Percentiles rank a stretch among this genome's conserved stretches.
Evolutionary conservation across 2,113 vertebrate species (phyloP).

Genomic region (Brienomyrus longianalis): DNA sequence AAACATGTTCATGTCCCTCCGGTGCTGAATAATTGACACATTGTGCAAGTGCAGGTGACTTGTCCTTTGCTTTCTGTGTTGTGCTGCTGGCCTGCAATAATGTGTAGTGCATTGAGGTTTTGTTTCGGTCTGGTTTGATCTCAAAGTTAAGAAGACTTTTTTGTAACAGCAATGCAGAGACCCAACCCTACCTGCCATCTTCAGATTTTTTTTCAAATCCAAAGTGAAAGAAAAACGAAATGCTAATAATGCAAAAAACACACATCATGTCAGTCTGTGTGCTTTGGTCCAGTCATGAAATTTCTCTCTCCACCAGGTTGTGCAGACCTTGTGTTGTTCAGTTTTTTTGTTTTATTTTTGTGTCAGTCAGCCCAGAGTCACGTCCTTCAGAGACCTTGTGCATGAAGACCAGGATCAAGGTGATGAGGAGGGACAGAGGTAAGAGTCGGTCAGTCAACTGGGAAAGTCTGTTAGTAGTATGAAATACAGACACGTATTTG

Average conservation of each 20-base stretch:
- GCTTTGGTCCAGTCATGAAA: background rate
- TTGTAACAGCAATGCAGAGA: background rate
- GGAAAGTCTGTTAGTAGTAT: background rate
- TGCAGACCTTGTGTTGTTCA: background rate
- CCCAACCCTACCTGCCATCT: background rate
- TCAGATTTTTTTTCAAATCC: background rate
- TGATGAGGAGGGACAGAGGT: constrained; percentile 93
- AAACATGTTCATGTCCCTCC: background rate
- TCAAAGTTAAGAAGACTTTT: background rate
- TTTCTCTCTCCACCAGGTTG: background rate
- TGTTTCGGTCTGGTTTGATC: background rate
- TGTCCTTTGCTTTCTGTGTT: background rate
- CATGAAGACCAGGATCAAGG: constrained; percentile 89
- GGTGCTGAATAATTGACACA: background rate
- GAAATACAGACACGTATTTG: background rate
- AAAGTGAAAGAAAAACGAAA: background rate
- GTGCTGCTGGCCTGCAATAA: background rate
- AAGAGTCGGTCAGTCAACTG: constrained; percentile 23
- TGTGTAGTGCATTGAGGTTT: background rate
- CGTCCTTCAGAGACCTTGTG: constrained; percentile 88
- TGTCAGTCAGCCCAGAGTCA: constrained; percentile 80
- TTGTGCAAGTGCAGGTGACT: background rate
- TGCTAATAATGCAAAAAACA: background rate
- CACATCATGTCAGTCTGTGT: background rate
- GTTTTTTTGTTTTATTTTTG: constrained; percentile 14